phyloP scores from a whole-genome alignment of 1,140 invertebrate species.

The Temnothorax nylanderi region DNA sequence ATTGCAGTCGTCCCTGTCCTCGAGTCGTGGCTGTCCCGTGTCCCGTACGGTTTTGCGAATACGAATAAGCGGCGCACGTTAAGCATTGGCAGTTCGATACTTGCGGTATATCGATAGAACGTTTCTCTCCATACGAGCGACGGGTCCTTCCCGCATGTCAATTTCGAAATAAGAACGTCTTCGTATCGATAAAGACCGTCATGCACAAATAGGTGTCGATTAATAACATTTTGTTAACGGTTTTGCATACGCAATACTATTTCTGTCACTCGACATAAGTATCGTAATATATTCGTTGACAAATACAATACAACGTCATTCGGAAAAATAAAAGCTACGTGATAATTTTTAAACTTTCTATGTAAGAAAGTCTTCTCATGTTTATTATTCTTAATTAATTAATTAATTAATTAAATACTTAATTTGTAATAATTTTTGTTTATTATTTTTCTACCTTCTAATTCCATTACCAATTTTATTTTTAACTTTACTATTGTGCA shows the following conservation, averaged over 20 bases:
- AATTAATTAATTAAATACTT: neutral
- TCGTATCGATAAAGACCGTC: neutral
- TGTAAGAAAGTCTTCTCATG: neutral
- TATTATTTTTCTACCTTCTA: neutral
- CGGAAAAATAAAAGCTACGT: neutral
- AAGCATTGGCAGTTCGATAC: neutral
- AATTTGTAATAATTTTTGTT: neutral
- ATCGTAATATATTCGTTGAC: neutral
- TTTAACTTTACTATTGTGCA: neutral
- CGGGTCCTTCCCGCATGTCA: neutral
- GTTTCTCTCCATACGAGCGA: neutral
- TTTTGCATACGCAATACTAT: neutral
- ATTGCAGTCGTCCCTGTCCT: conserved; percentile 60
- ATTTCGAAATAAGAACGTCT: conserved; percentile 5
- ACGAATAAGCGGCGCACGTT: conserved; percentile 40
- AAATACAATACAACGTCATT: neutral
- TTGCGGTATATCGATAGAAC: neutral
- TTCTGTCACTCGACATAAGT: neutral
- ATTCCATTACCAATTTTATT: neutral
- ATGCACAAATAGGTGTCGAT: neutral
- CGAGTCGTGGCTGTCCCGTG: conserved; percentile 33
- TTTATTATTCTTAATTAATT: neutral
- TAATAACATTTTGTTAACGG: neutral
- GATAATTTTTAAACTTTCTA: neutral
- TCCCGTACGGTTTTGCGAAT: conserved; percentile 53